phyloP scores from a whole-genome alignment of 2,888 invertebrate species.

The Cordylochernes scorpioides region DNA sequence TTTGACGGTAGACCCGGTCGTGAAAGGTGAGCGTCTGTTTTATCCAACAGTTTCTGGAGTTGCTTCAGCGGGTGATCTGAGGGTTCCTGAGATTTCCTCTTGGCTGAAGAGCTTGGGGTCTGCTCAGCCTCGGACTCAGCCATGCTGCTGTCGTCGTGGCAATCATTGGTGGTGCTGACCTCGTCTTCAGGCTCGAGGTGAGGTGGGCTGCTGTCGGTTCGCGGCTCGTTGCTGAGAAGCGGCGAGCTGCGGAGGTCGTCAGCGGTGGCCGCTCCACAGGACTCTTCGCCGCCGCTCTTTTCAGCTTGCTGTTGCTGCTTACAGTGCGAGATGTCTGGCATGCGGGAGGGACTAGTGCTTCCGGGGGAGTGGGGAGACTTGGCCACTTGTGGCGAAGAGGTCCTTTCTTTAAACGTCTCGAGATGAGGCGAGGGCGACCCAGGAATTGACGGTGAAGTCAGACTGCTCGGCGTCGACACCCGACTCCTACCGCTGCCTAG shows the following conservation, averaged over 20 bases:
- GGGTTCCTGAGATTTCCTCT: no score
- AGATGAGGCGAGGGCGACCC: conserved; percentile 9
- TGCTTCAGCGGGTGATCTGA: conserved; percentile 74
- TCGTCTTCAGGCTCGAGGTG: no score
- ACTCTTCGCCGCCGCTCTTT: neutral
- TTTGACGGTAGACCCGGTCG: conserved; percentile 17
- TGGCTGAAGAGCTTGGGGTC: no score
- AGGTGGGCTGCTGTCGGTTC: no score
- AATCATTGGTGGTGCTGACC: no score
- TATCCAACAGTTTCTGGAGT: conserved; percentile 79
- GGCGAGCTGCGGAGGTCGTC: conserved; percentile 6
- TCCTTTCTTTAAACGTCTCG: neutral
- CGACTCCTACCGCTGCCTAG: conserved; percentile 4
- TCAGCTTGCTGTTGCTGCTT: no score
- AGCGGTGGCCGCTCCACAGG: neutral
- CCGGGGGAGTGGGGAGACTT: neutral
- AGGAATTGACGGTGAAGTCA: conserved; percentile 11
- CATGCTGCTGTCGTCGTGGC: no score
- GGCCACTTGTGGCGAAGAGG: neutral
- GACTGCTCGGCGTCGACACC: conserved; percentile 12
- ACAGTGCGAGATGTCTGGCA: neutral
- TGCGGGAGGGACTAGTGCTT: neutral
- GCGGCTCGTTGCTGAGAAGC: conserved; percentile 4
- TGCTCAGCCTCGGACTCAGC: no score
- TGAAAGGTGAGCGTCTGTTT: conserved; percentile 38